Base-by-base conservation (phyloP, 1,140 invertebrate species). In the Coenobita brevimanus region DNA sequence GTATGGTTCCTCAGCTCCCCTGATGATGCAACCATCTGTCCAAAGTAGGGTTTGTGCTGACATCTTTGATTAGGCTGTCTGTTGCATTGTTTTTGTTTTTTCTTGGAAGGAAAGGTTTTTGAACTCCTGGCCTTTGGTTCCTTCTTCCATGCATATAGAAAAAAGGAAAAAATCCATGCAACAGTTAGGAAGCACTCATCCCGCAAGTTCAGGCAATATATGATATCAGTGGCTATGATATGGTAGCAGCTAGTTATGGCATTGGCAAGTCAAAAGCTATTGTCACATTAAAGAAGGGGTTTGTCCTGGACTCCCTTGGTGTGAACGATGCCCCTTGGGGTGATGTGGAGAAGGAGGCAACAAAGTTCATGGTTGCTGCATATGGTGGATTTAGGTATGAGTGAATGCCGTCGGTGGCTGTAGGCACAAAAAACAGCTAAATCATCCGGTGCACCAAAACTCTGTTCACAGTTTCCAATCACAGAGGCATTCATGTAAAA, bases 221-320 rank as follows among this genome's bases (percentile, higher is more conserved):
- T 67, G n/a, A 10, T 33, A 27, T 24, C 64, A 69, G 33, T 15
- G 24, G 64, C 24, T 27, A n/a, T 2, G n/a, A 69, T 69, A 69
- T 24, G 27, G 8, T n/a, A 8, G 13, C 24, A 15, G 1, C 64
- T n/a, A 69, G 2, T 69, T 69, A 36, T 69, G 64, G 64, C 64
- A 69, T 69, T 69, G 64, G 64, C 64, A 69, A 69, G 64, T 69
- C 33, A 36, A 30, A 69, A 69, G 64, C 64, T 10, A 17, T 69
- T 27, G 64, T 24, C 33, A 69, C 64, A 69, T 69, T 24, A 69
- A 69, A 69, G n/a, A 69, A 69, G 33, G 27, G 64, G 3, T 69
- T 69, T 1, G 27, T 69, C 24, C 27, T 17, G 64, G 64, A 3
- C 8, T 69, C 46, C 17, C 64, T 69, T 24, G 4, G 21, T 30